Evolutionary conservation across 1,140 invertebrate species (phyloP).

Genomic region (Dinoponera quadriceps): DNA sequence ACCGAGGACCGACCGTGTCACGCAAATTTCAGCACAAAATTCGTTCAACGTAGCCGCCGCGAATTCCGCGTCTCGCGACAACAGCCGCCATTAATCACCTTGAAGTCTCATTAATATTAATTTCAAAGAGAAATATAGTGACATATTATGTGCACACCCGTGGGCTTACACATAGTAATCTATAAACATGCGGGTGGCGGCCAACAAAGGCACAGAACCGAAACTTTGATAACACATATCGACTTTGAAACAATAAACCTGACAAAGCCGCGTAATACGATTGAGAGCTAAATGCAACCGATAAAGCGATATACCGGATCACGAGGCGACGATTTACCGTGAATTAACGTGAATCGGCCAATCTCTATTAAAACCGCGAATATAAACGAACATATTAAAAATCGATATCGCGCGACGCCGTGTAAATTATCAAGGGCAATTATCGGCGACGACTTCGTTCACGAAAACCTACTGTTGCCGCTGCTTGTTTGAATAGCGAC

Average conservation of each 20-base stretch:
- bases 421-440: not conserved
- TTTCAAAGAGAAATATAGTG: conserved; percentile 49
- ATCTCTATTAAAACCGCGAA: conserved; percentile 19
- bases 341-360: conserved; percentile 21
- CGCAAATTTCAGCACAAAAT: conserved; percentile 29
- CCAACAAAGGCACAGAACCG: conserved; percentile 16
- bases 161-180: conserved; percentile 14
- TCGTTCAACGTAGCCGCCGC: not conserved
- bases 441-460: not conserved
- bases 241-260: conserved; percentile 49
- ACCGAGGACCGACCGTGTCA: not conserved
- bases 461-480: conserved; percentile 11
- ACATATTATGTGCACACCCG: conserved; percentile 6
- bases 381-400: conserved; percentile 35
- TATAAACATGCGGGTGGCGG: conserved; percentile 32
- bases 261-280: conserved; percentile 26
- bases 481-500: not conserved
- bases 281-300: conserved; percentile 21
- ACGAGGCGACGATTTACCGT: too few species aligned
- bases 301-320: conserved; percentile 18
- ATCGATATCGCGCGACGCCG: not conserved
- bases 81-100: conserved; percentile 49
- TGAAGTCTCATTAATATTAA: conserved; percentile 52
- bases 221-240: conserved; percentile 27
- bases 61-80: conserved; percentile 32